Evolutionary conservation across 2,113 vertebrate species (phyloP).

Genomic region (Percina caprodes): DNA sequence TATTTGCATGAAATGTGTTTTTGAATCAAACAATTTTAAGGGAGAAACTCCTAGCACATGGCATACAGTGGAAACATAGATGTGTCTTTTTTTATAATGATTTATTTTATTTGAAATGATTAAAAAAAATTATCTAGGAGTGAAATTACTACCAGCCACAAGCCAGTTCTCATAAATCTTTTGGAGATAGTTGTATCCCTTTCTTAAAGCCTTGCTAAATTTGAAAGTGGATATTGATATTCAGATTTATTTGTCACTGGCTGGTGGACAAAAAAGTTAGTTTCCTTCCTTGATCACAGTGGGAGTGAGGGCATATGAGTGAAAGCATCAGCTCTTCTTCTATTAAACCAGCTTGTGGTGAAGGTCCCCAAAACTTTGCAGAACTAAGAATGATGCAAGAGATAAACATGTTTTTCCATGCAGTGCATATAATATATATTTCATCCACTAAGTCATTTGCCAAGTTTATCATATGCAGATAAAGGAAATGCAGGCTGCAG

Average conservation of each 20-base stretch:
- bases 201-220: conserved; percentile 18
- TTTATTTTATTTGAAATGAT: conserved; percentile 38
- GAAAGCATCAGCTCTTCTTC: conserved; percentile 13
- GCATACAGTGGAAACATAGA: conserved; percentile 73
- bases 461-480: conserved; percentile 10
- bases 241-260: conserved; percentile 21
- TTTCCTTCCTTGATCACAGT: conserved; percentile 15
- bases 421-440: not conserved
- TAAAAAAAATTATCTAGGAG: conserved; percentile 9
- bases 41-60: conserved; percentile 74
- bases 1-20: conserved; percentile 86
- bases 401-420: conserved; percentile 3
- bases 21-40: conserved; percentile 80
- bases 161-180: conserved; percentile 41
- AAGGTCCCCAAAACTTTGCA: conserved; percentile 17
- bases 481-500: not conserved
- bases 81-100: conserved; percentile 39
- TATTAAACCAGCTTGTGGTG: conserved; percentile 37
- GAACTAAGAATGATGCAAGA: conserved; percentile 25
- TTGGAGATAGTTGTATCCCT: not conserved
- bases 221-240: not conserved
- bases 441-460: not conserved
- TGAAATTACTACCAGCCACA: conserved; percentile 44
- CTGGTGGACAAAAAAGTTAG: conserved; percentile 17
- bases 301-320: not conserved